Evolutionary conservation across 2,113 vertebrate species (phyloP).

Genomic region (Apteryx mantelli): DNA sequence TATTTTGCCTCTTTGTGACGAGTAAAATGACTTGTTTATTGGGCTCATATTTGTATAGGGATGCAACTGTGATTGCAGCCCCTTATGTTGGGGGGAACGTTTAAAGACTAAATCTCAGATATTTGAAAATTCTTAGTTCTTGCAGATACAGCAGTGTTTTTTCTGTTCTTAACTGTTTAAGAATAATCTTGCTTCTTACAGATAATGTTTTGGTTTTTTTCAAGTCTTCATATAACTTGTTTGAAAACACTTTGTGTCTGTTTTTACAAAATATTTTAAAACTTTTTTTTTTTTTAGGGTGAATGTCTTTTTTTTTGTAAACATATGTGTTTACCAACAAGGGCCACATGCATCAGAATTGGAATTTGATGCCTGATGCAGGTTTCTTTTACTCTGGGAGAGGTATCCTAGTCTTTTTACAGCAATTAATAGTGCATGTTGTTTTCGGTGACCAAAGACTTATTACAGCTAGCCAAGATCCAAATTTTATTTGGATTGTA

Average conservation of each 20-base stretch:
- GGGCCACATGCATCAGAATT: neutral
- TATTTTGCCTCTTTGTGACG: neutral
- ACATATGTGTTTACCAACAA: neutral
- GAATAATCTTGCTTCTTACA: neutral
- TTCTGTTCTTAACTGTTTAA: neutral
- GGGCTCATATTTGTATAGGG: neutral
- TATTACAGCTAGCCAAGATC: neutral
- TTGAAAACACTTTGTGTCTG: neutral
- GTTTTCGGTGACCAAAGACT: neutral
- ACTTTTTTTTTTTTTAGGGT: rapidly evolving
- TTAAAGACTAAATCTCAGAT: neutral
- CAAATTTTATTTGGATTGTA: neutral
- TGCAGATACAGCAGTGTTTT: neutral
- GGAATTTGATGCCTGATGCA: neutral
- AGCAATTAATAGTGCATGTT: neutral
- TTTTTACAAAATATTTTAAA: neutral
- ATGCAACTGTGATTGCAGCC: neutral
- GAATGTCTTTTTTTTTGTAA: neutral
- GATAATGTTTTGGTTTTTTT: neutral
- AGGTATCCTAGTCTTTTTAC: neutral
- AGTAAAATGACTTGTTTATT: neutral
- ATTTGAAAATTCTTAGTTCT: neutral
- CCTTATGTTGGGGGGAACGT: neutral
- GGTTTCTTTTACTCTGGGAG: neutral
- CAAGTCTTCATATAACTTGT: neutral